phyloP scores from a whole-genome alignment of 2,797 vertebrate genomes.

The Erithacus rubecula region DNA sequence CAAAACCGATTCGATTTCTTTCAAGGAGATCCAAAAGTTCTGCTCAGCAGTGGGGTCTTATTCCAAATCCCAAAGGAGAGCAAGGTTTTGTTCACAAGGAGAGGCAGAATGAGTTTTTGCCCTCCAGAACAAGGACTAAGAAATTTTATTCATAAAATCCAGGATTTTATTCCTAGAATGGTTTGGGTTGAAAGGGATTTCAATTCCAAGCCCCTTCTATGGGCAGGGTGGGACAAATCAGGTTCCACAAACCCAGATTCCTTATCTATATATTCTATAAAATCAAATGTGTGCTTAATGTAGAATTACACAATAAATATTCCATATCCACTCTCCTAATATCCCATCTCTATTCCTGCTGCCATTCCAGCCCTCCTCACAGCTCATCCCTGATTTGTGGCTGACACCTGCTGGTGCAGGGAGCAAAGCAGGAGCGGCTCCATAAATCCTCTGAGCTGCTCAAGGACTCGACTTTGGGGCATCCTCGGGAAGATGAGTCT shows the following conservation, averaged over 20 bases:
- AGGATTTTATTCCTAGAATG: neutral
- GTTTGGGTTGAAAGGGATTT: neutral
- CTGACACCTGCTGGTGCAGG: constrained; percentile 2
- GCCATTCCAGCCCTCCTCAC: rapidly evolving
- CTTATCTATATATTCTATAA: rapidly evolving
- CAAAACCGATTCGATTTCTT: neutral
- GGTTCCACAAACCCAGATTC: too few species aligned
- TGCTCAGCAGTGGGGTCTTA: too few species aligned
- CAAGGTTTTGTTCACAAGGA: neutral
- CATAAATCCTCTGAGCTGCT: rapidly evolving
- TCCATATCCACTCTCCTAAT: rapidly evolving
- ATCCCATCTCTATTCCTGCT: neutral
- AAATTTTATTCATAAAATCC: neutral
- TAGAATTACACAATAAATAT: rapidly evolving
- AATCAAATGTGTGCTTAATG: rapidly evolving
- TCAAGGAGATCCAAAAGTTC: too few species aligned
- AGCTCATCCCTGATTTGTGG: neutral
- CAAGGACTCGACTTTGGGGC: neutral
- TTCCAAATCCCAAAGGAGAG: neutral
- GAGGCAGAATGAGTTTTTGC: neutral
- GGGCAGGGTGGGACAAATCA: neutral
- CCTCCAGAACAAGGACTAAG: neutral
- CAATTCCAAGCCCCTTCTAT: neutral
- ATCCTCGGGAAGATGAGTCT: neutral
- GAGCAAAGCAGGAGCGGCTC: neutral